Evolutionary conservation across 2,797 vertebrate genomes (phyloP).

Genomic region (Poecilia gillii): DNA sequence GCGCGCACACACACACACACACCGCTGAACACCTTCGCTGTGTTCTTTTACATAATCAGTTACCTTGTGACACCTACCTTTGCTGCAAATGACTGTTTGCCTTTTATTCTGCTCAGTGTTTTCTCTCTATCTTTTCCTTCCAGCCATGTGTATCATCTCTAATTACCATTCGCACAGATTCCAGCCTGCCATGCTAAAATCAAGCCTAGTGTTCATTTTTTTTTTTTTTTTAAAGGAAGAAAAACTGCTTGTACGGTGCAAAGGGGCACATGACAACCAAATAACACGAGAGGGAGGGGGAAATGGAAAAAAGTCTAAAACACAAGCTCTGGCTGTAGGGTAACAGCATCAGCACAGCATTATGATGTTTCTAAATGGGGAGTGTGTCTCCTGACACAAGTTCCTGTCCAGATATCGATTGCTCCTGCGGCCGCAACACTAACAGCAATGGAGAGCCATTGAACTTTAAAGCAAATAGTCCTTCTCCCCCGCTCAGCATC

Average conservation of each 20-base stretch:
- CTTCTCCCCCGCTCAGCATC: conserved; percentile 78
- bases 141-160: conserved; percentile 80
- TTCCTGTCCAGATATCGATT: conserved; percentile 78
- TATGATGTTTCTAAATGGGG: conserved; percentile 84
- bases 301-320: conserved; percentile 35
- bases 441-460: conserved; percentile 79
- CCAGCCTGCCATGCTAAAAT: conserved; percentile 69
- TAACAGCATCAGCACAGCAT: conserved; percentile 71
- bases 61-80: conserved; percentile 81
- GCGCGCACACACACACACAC: conserved; percentile 23
- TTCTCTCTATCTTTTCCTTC: conserved; percentile 76
- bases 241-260: conserved; percentile 67
- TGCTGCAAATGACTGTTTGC: conserved; percentile 78
- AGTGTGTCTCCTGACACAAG: conserved; percentile 80
- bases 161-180: conserved; percentile 81
- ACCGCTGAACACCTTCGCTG: conserved; percentile 62
- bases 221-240: conserved; percentile 48
- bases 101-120: conserved; percentile 77
- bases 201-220: conserved; percentile 66
- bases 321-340: conserved; percentile 65
- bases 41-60: conserved; percentile 78
- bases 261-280: conserved; percentile 68
- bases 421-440: conserved; percentile 76
- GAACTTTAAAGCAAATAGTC: conserved; percentile 84
- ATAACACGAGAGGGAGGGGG: conserved; percentile 53